A percentile compares a stretch with the other conserved stretches of the same genome.
These are phyloP conservation scores for Naja naja DNA, from an alignment of 2,113 vertebrate species.

Conservation along the genomic window DNA sequence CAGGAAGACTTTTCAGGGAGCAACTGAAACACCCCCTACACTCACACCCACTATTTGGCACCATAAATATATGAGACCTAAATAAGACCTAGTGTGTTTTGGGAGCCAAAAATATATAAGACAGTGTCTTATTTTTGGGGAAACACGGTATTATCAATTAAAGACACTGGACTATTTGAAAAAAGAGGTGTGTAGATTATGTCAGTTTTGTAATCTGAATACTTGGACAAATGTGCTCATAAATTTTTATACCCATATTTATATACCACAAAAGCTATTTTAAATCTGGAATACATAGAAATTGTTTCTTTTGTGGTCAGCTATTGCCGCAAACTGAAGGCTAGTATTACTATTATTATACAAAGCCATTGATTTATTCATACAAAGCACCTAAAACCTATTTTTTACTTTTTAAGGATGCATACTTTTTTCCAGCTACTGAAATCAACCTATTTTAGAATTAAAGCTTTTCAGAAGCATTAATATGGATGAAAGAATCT, in stretches of 20 bases:
- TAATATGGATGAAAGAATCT: background rate
- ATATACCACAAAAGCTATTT: background rate
- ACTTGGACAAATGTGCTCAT: background rate
- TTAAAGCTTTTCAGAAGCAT: background rate
- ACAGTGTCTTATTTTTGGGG: too few relatives aligned
- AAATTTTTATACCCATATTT: background rate
- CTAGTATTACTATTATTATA: background rate
- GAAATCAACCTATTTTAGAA: background rate
- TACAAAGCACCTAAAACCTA: background rate
- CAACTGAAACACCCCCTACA: too few relatives aligned
- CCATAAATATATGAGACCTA: too few relatives aligned
- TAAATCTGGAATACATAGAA: background rate
- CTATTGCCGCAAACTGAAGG: background rate
- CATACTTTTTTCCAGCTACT: background rate
- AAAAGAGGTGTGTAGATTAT: background rate
- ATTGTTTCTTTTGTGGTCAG: background rate
- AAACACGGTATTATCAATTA: background rate
- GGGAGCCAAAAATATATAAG: too few relatives aligned
- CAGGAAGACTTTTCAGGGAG: too few relatives aligned
- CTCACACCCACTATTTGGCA: too few relatives aligned
- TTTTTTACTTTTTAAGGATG: background rate
- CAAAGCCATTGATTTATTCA: background rate
- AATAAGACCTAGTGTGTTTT: too few relatives aligned
- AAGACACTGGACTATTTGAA: background rate
- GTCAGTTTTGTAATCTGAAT: background rate